These are phyloP conservation scores for Pituophis catenifer DNA, from an alignment of 2,113 vertebrate species.

Conservation along the genomic window DNA sequence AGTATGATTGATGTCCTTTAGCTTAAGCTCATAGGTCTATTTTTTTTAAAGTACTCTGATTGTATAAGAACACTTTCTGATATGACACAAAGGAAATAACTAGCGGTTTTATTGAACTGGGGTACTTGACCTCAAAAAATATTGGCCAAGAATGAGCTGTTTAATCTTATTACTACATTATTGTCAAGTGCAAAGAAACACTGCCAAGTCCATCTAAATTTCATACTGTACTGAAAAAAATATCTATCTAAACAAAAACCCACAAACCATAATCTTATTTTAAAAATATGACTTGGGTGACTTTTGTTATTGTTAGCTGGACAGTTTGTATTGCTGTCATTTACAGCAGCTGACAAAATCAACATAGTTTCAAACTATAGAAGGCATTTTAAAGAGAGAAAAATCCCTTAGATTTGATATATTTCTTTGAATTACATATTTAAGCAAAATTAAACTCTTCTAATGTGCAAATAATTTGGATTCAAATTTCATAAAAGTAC, in stretches of 20 bases:
- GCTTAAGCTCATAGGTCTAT: conserved; percentile 10
- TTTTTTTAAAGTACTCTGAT: background rate
- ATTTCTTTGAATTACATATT: conserved; percentile 41
- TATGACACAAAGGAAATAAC: background rate
- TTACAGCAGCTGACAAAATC: conserved; percentile 14
- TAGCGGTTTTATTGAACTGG: background rate
- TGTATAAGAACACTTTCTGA: background rate
- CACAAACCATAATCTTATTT: background rate
- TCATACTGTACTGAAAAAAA: background rate
- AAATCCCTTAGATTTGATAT: conserved; percentile 35
- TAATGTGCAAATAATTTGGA: background rate
- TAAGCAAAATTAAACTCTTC: conserved; percentile 33
- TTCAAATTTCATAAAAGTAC: background rate
- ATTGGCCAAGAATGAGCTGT: conserved; percentile 39
- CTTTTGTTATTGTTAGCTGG: background rate
- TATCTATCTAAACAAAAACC: background rate
- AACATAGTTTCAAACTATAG: background rate
- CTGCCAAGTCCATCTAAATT: conserved; percentile 44
- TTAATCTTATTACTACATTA: conserved; percentile 45
- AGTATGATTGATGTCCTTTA: background rate
- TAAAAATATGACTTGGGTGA: background rate
- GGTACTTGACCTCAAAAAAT: background rate
- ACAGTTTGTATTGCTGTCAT: background rate
- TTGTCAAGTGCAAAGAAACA: conserved; percentile 42
- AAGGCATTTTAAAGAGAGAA: background rate